phyloP scores from a whole-genome alignment of 2,113 vertebrate species.

The Pionites leucogaster region DNA sequence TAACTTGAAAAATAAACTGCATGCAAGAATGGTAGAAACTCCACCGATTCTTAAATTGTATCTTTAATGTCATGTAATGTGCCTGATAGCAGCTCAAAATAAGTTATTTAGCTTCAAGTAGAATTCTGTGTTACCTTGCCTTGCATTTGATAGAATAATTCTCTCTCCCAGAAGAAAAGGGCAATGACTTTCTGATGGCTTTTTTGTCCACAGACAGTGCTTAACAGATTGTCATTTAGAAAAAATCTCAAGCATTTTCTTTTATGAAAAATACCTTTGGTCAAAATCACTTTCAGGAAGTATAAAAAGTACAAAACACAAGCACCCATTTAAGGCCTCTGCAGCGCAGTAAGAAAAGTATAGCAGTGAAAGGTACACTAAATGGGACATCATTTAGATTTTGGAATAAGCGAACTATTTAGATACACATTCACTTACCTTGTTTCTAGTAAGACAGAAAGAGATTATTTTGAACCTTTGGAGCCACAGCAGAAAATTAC shows the following conservation, averaged over 20 bases:
- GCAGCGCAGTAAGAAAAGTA: neutral
- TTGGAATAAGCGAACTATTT: constrained; percentile 51
- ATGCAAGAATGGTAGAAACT: constrained; percentile 15
- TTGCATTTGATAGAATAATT: constrained; percentile 40
- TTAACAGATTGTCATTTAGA: constrained; percentile 36
- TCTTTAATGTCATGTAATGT: constrained; percentile 41
- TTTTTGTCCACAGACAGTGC: neutral
- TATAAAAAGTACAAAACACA: neutral
- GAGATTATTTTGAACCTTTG: constrained; percentile 55
- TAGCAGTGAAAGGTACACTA: neutral
- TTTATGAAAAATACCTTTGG: constrained; percentile 13
- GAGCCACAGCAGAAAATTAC: constrained; percentile 68
- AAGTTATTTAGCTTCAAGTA: constrained; percentile 27
- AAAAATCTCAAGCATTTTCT: neutral
- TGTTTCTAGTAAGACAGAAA: constrained; percentile 33
- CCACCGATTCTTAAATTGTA: constrained; percentile 57
- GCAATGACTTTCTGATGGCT: neutral
- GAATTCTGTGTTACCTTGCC: constrained; percentile 17
- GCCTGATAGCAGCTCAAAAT: constrained; percentile 41
- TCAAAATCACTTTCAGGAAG: neutral
- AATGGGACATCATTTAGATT: constrained; percentile 5
- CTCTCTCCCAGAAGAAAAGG: constrained; percentile 13
- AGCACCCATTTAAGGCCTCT: neutral
- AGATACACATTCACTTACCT: constrained; percentile 1
- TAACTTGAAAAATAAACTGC: constrained; percentile 72